These are phyloP conservation scores for Rhea americana DNA, from an alignment of 2,113 vertebrate species.

Conservation along the genomic window DNA sequence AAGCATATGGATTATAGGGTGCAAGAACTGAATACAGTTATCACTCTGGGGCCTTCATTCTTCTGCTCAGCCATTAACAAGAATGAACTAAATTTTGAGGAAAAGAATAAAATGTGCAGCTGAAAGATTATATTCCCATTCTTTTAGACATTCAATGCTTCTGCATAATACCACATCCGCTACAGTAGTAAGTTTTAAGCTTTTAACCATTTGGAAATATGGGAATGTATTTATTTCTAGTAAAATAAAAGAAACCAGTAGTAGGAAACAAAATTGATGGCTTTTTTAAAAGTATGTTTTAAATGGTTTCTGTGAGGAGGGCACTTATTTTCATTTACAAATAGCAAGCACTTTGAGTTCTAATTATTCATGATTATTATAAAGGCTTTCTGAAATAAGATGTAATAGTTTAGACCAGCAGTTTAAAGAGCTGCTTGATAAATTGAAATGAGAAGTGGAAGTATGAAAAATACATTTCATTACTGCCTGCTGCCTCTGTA, in stretches of 20 bases:
- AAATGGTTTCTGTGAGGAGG: slow-evolving; percentile 19
- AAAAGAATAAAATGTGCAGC: neutral
- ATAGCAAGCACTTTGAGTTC: slow-evolving; percentile 32
- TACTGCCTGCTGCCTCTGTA: slow-evolving; percentile 1
- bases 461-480: slow-evolving; percentile 54
- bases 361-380: slow-evolving; percentile 62
- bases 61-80: neutral
- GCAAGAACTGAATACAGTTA: neutral
- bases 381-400: slow-evolving; percentile 61
- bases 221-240: neutral
- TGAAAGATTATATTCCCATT: neutral
- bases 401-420: slow-evolving; percentile 42
- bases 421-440: slow-evolving; percentile 27
- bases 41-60: neutral
- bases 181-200: neutral
- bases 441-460: slow-evolving; percentile 50
- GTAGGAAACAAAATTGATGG: neutral
- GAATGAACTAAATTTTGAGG: neutral
- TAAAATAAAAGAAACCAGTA: slow-evolving; percentile 19
- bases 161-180: neutral
- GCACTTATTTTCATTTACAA: slow-evolving; percentile 69
- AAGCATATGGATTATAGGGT: neutral
- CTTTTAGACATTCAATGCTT: neutral
- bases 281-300: slow-evolving; percentile 15
- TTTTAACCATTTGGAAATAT: neutral